phyloP scores from a whole-genome alignment of 2,888 invertebrate genomes.

The Schizotus pectinicornis region DNA sequence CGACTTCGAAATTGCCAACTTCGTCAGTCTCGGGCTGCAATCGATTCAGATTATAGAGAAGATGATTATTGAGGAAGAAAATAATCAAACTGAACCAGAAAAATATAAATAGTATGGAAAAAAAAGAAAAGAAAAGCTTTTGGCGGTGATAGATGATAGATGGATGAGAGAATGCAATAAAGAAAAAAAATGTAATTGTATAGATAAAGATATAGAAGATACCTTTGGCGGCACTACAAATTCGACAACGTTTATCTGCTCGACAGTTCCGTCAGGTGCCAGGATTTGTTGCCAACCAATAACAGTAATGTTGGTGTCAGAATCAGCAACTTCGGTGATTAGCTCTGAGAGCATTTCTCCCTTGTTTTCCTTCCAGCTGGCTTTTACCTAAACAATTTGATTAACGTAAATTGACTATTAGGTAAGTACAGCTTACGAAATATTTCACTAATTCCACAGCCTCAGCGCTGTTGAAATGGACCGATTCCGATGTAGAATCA shows the following conservation, averaged over 20 bases:
- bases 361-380: conserved; percentile 12
- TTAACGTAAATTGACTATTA: no score
- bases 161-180: no score
- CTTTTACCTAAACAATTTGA: no score
- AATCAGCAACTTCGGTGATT: neutral
- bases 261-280: conserved; percentile 1
- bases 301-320: conserved; percentile 12
- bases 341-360: conserved; percentile 1
- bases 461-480: neutral
- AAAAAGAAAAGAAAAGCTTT: no score
- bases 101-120: no score
- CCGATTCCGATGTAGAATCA: neutral
- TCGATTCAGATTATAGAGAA: neutral
- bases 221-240: conserved; percentile 21
- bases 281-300: conserved; percentile 17
- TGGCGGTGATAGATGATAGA: no score
- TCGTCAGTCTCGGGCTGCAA: neutral
- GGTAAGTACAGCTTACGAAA: neutral
- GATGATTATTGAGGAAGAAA: no score
- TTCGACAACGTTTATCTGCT: conserved; percentile 5
- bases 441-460: neutral
- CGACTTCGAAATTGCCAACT: neutral
- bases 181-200: no score
- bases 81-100: no score
- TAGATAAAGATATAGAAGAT: no score